Evolutionary conservation across 2,888 invertebrate species (phyloP).

Genomic region (Pyrgus malvae): DNA sequence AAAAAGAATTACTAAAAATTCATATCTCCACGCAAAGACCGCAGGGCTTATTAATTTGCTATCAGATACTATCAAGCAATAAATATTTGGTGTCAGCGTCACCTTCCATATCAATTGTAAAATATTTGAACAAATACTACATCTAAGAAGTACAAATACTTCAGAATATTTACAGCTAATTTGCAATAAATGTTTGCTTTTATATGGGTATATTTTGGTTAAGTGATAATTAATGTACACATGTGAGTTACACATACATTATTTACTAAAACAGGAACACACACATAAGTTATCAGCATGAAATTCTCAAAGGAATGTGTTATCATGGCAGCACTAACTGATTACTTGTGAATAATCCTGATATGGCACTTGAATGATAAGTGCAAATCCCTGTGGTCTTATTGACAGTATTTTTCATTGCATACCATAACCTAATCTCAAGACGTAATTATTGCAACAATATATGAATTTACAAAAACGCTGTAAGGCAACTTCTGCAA

Average conservation of each 20-base stretch:
- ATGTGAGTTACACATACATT: background rate
- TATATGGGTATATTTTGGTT: background rate
- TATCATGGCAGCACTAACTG: slow-evolving; percentile 34
- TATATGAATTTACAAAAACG: too few relatives aligned
- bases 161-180: background rate
- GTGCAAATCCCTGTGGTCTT: slow-evolving; percentile 13
- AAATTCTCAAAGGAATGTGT: slow-evolving; percentile 33
- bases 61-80: slow-evolving; percentile 10
- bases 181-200: background rate
- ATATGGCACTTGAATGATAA: slow-evolving; percentile 27
- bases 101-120: background rate
- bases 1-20: background rate
- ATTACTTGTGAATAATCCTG: slow-evolving; percentile 29
- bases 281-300: slow-evolving; percentile 28
- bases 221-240: background rate
- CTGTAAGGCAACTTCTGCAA: too few relatives aligned
- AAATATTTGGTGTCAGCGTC: slow-evolving; percentile 3
- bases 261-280: slow-evolving; percentile 6
- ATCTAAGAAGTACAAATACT: background rate
- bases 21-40: background rate
- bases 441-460: too few relatives aligned
- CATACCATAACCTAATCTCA: background rate
- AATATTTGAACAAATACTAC: background rate
- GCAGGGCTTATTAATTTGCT: slow-evolving; percentile 4
- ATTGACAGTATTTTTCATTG: background rate